Evolutionary conservation across 1,140 invertebrate species (phyloP).

Genomic region (Venustaconcha ellipsiformis): DNA sequence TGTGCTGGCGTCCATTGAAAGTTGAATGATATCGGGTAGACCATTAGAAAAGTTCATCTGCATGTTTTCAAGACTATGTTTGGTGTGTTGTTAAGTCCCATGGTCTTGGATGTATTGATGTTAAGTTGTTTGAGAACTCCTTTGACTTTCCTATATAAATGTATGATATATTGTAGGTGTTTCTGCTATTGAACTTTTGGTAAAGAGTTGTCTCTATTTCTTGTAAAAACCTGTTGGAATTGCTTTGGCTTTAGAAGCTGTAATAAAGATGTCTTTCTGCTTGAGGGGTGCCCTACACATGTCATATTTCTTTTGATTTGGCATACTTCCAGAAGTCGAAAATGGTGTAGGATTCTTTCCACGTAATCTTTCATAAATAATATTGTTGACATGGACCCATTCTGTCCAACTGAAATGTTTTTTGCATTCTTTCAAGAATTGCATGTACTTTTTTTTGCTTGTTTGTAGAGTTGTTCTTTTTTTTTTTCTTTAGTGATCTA

Average conservation of each 20-base stretch:
- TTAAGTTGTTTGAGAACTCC: slow-evolving; percentile 3
- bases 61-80: slow-evolving; percentile 10
- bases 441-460: slow-evolving; percentile 12
- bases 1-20: not conserved
- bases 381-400: slow-evolving; percentile 9
- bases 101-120: slow-evolving; percentile 8
- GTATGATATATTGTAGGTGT: not conserved
- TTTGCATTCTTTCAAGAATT: slow-evolving; percentile 6
- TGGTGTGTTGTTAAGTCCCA: slow-evolving; percentile 9
- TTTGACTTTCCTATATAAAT: not conserved
- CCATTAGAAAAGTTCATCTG: slow-evolving; percentile 1
- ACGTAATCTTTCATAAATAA: slow-evolving; percentile 1
- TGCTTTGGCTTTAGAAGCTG: slow-evolving; percentile 7
- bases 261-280: not conserved
- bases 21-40: slow-evolving; percentile 9
- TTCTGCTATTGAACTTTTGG: not conserved
- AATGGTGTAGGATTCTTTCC: slow-evolving; percentile 1
- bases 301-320: slow-evolving; percentile 15
- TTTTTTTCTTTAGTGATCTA: not conserved
- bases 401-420: slow-evolving; percentile 1
- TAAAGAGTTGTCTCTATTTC: not conserved
- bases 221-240: slow-evolving; percentile 32
- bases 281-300: slow-evolving; percentile 5
- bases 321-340: slow-evolving; percentile 12
- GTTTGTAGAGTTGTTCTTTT: slow-evolving; percentile 19